Base-by-base conservation (phyloP, 64 coral and sea anemone genomes). In the Exaiptasia diaphana region DNA sequence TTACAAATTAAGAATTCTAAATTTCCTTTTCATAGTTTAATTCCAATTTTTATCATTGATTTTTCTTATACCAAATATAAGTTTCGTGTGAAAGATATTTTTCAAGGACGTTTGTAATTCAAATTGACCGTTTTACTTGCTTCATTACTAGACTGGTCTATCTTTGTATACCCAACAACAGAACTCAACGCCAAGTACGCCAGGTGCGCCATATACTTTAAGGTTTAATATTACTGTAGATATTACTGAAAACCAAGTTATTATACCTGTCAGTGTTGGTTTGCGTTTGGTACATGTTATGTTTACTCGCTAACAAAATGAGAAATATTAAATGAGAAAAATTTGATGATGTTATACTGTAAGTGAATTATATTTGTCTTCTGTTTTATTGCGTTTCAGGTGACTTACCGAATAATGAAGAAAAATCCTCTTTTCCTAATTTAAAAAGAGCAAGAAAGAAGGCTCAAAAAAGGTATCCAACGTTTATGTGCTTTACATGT, bases 381-480 rank as follows among this genome's bases (percentile, higher is more conserved):
- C 54, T 52, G 12, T 15, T 18, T 53, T 39, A 0, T 38, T 54
- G 9, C 13, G 28, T 36, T 14, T 59, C 50, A 64, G 24, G 20
- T 24, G 22, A 38, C 53, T 13, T 42, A 53, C 20, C 26, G 1
- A 45, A 33, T 2, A 13, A 35, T 10, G 12, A 85, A 74, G 46
- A 75, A 73, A 43, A 26, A 7, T 23, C 26, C 4, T 53, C 67
- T 21, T 93, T 93, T 37, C 85, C 79, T 24, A 76, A 88, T 31
- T 40, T 83, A 61, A 74, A 67, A 67, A 73, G 70, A 83, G 91
- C 91, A 26, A 75, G 91, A 43, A 50, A 83, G 50, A 93, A 88
- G 7, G 85, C 85, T 38, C 91, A 88, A 32, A 64, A 55, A 54
- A 93, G 91, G 90, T 87, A 7, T 31, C 24, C 13, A 8, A 6